Percentiles rank a stretch among this genome's conserved stretches.
phyloP scores from a whole-genome alignment of 1,140 invertebrate genomes.

The Steinernema feltiae region DNA sequence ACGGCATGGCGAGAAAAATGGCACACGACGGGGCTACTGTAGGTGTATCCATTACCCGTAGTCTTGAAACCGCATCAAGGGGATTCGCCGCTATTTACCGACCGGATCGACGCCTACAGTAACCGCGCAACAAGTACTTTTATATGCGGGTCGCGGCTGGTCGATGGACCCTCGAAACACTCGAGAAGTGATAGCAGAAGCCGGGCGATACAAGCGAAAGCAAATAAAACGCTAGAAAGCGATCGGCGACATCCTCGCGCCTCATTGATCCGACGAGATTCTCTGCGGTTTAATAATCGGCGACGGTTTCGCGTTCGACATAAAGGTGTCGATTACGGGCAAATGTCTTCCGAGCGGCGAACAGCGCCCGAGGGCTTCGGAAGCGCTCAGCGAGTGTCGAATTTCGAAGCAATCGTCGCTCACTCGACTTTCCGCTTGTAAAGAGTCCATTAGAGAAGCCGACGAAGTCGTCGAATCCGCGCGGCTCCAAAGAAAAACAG shows the following conservation, averaged over 20 bases:
- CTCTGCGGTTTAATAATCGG: slow-evolving; percentile 1
- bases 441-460: background rate
- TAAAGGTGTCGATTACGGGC: slow-evolving; percentile 9
- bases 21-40: too few relatives aligned
- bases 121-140: background rate
- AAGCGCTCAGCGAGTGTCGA: too few relatives aligned
- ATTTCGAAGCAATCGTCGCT: background rate
- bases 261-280: background rate
- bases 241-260: background rate
- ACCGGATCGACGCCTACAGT: background rate
- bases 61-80: background rate
- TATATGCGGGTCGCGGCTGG: background rate
- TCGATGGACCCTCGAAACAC: background rate
- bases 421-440: background rate
- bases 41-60: too few relatives aligned
- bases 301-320: background rate
- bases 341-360: background rate
- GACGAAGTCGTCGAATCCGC: background rate
- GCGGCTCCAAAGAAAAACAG: background rate
- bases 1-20: too few relatives aligned
- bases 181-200: background rate
- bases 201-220: background rate
- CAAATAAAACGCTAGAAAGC: background rate
- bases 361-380: background rate
- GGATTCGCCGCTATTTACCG: background rate